These are phyloP conservation scores for Pygoscelis adeliae DNA, from an alignment of 2,113 vertebrate genomes.

Conservation along the genomic window DNA sequence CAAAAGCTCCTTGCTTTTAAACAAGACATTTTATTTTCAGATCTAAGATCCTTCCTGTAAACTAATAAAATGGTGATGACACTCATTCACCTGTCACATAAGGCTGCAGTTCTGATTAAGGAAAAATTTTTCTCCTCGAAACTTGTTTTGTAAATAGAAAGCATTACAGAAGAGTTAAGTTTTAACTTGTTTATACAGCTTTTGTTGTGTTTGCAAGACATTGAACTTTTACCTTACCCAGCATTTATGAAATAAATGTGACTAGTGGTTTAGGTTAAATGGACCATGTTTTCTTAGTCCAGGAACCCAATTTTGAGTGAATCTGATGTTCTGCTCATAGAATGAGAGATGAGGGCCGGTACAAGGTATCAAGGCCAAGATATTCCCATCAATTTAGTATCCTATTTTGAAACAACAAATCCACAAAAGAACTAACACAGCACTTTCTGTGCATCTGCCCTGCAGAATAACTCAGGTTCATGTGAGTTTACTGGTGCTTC, in stretches of 20 bases:
- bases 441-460: neutral
- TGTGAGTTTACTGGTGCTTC: neutral
- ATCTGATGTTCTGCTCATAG: neutral
- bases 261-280: neutral
- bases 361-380: neutral
- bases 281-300: neutral
- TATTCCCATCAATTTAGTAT: neutral
- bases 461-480: neutral
- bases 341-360: neutral
- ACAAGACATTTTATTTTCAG: neutral
- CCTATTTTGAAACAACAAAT: neutral
- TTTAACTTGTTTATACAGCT: neutral
- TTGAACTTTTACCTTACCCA: neutral
- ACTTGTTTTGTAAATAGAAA: neutral
- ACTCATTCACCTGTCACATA: neutral
- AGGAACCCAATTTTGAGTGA: neutral
- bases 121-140: neutral
- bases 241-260: neutral
- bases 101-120: neutral
- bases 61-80: neutral
- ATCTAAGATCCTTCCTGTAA: neutral
- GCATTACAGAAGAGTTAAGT: neutral
- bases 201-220: neutral
- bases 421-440: neutral
- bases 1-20: neutral